phyloP scores from a whole-genome alignment of 2,888 invertebrate species.

The Hymenopus coronatus region DNA sequence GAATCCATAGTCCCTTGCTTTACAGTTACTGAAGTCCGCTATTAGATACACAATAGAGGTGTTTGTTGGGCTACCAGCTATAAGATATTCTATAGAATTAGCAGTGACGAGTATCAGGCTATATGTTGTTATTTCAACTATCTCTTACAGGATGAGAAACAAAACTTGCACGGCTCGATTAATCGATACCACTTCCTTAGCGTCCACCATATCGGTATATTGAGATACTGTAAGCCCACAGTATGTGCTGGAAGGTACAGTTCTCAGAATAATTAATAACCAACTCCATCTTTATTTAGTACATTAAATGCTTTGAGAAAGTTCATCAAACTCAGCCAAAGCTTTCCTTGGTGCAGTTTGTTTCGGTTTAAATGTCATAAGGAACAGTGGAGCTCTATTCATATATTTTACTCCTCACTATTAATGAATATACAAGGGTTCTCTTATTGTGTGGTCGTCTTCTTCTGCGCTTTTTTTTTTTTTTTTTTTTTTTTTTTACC shows the following conservation, averaged over 20 bases:
- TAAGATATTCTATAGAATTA: slow-evolving; percentile 21
- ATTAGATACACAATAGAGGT: slow-evolving; percentile 18
- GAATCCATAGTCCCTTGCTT: slow-evolving; percentile 14
- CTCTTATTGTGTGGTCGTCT: no score
- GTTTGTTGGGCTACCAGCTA: slow-evolving; percentile 16
- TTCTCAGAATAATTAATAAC: background rate
- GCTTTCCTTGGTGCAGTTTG: no score
- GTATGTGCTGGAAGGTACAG: background rate
- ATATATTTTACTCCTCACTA: no score
- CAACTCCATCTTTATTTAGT: background rate
- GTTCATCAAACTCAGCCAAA: background rate
- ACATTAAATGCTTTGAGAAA: background rate
- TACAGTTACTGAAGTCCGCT: slow-evolving; percentile 17
- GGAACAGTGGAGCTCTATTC: no score
- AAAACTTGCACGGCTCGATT: background rate
- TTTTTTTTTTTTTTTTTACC: no score
- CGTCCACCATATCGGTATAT: background rate
- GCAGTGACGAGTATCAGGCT: slow-evolving; percentile 2
- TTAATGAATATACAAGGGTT: no score
- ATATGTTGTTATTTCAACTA: background rate
- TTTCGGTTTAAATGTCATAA: no score
- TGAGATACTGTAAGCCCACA: background rate
- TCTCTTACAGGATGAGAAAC: background rate
- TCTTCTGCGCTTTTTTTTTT: no score
- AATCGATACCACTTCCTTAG: background rate